A percentile compares a stretch with the other conserved stretches of the same genome.
Evolutionary conservation across 2,797 vertebrate species (phyloP).

Genomic region (Zalophus californianus): DNA sequence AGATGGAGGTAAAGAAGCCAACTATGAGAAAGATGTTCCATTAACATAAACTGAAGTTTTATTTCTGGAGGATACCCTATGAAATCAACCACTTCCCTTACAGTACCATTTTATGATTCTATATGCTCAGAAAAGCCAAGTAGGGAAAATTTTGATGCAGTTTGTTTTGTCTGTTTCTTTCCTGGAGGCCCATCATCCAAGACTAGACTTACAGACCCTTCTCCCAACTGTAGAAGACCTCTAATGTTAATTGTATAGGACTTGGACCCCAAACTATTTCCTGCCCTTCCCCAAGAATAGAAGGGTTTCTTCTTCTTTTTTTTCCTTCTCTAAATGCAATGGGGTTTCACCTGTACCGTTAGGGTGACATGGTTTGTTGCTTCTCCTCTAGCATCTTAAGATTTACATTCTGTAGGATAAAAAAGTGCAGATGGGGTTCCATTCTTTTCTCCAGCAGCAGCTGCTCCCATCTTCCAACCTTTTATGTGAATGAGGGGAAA

Average conservation of each 20-base stretch:
- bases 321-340: not conserved
- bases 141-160: not conserved
- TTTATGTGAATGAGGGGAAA: not conserved
- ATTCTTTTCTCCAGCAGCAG: not conserved
- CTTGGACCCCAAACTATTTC: not conserved
- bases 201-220: not conserved
- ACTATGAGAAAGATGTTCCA: conserved; percentile 71
- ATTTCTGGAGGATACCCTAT: conserved; percentile 47
- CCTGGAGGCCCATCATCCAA: not conserved
- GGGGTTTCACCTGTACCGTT: not conserved
- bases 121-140: not conserved
- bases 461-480: not conserved
- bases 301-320: not conserved
- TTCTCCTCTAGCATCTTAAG: not conserved
- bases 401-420: not conserved
- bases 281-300: not conserved
- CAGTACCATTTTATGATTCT: not conserved
- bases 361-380: not conserved
- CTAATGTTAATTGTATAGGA: not conserved
- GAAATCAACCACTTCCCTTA: conserved; percentile 56
- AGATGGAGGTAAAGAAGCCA: conserved; percentile 20
- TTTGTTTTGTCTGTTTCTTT: conserved; percentile 37
- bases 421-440: too few species aligned
- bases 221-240: not conserved
- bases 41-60: conserved; percentile 47